phyloP scores from a whole-genome alignment of 2,797 vertebrate species.

The Craterocephalus amniculus region DNA sequence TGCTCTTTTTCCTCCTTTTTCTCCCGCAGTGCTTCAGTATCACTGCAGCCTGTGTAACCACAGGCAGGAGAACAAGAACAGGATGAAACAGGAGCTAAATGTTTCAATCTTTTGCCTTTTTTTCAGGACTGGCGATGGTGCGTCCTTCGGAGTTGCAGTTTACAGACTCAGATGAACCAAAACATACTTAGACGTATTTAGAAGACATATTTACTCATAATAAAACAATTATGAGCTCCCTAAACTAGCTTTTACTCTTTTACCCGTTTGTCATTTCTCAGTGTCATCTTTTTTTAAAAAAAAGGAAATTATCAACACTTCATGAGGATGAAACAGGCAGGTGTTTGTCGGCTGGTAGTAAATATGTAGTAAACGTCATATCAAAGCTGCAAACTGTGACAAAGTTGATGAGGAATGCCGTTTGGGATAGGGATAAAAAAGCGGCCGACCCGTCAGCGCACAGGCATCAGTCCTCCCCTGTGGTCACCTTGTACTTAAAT shows the following conservation, averaged over 20 bases:
- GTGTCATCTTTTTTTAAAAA: background rate
- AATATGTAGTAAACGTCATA: conserved; percentile 41
- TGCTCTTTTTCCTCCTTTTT: conserved; percentile 2
- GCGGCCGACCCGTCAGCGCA: background rate
- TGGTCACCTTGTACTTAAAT: conserved; percentile 72
- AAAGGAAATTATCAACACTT: conserved; percentile 21
- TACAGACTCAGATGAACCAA: background rate
- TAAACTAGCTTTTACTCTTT: background rate
- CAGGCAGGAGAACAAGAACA: background rate
- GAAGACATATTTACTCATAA: too few species aligned
- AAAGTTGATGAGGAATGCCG: conserved; percentile 36
- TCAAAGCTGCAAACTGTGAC: conserved; percentile 19
- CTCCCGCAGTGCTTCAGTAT: conserved; percentile 37
- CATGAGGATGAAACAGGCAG: conserved; percentile 32
- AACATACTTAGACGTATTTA: background rate
- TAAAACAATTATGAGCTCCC: background rate
- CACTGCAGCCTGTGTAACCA: conserved; percentile 43
- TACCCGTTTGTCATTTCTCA: background rate
- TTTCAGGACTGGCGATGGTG: background rate
- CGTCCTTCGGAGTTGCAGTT: background rate
- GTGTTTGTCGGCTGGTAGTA: conserved; percentile 15
- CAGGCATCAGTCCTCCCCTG: background rate
- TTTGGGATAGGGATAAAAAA: conserved; percentile 23
- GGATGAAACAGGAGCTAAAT: conserved; percentile 24
- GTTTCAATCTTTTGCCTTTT: conserved; percentile 15